Base-by-base conservation (phyloP, 1,140 invertebrate species). In the Elymnias hypermnestra region DNA sequence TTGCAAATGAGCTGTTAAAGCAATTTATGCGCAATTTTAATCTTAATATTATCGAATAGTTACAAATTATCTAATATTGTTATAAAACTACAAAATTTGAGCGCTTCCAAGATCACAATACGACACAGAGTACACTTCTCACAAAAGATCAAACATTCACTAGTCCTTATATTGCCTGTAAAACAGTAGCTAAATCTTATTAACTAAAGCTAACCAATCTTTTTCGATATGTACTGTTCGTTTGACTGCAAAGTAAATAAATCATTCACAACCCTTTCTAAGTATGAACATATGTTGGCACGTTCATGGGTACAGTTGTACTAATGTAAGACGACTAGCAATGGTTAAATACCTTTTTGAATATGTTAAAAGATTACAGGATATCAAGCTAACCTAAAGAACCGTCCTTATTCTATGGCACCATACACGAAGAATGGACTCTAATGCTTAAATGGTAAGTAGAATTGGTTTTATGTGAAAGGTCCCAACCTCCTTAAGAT, bases 21-120 rank as follows among this genome's bases (percentile, higher is more conserved):
- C 14, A 15, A 4, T 35, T 23, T 48, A 41, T 49, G 40, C 47
- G 33, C 47, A 42, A 40, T 53, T 15, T 65, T 59, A 55, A 48
- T 55, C 55, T 49, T 49, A 39, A 45, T 23, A 41, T 55, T 2
- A 43, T 49, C 25, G 38, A 43, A 17, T 47, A 42, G 49, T 48
- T 54, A 55, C 36, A 51, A 35, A 47, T 42, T 50, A 25, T 23
- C 35, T 64, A 52, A 45, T 56, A 49, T 52, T 63, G 33, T 53
- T 54, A 65, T 53, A 74, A 73, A 72, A 70, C 78, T 83, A 79
- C 69, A 78, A 83, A 81, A 73, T 72, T 81, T 83, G 79, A 83
- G 79, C 79, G 64, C 63, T 63, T 50, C 59, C 35, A 59, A 62
- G 53, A 67, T 73, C 70, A 72, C 68, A 65, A 63, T 60, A 69